Percentiles rank a stretch among this genome's conserved stretches.
These are phyloP conservation scores for Tupaia tana DNA, from an alignment of 2,113 vertebrate species.

Conservation along the genomic window DNA sequence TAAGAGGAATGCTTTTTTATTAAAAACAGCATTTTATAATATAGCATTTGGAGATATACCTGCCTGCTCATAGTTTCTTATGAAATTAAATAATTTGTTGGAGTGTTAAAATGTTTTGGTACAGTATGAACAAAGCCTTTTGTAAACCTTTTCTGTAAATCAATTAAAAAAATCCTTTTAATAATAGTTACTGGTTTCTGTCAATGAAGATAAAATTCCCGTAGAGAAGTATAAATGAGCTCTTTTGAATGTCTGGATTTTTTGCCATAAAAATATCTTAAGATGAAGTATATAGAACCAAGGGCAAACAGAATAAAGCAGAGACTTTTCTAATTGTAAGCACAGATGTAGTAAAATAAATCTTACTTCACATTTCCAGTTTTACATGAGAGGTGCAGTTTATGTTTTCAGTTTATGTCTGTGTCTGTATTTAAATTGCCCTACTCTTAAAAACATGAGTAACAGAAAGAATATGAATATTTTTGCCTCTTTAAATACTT, in stretches of 20 bases:
- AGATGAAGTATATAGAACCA: background rate
- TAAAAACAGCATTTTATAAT: no score
- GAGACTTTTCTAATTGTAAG: conserved; percentile 32
- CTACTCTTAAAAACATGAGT: background rate
- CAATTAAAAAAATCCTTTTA: background rate
- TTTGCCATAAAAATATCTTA: conserved; percentile 54
- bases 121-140: background rate
- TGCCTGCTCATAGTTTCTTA: conserved; percentile 16
- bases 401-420: background rate
- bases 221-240: conserved; percentile 31
- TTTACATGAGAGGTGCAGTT: background rate
- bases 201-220: conserved; percentile 20
- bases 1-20: background rate
- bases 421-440: background rate
- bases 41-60: background rate
- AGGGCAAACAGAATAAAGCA: conserved; percentile 9
- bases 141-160: conserved; percentile 55
- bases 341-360: background rate
- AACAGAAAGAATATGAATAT: background rate
- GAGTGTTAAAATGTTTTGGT: conserved; percentile 40
- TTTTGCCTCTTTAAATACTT: background rate
- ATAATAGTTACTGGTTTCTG: conserved; percentile 47
- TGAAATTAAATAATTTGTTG: conserved; percentile 47
- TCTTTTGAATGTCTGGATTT: background rate
- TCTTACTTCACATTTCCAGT: background rate